Conservation (phyloP, 2,888 invertebrate genomes). For the Meiosimyza decipiens region DNA sequence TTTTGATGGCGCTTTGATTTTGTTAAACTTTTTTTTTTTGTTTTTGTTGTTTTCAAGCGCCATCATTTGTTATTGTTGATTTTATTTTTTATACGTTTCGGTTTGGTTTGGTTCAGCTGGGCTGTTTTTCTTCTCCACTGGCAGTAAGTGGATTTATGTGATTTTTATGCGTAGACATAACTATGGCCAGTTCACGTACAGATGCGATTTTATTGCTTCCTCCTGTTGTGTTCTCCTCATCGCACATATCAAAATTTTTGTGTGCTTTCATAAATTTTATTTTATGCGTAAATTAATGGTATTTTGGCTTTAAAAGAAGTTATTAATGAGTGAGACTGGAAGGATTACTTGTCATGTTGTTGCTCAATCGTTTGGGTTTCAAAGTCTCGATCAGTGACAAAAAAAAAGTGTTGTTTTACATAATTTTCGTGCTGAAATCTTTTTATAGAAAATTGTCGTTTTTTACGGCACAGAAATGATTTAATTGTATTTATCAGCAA, state of each 20-base stretch:
- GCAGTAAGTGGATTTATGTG: conserved; percentile 56
- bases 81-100: conserved; percentile 39
- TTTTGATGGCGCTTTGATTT: conserved; percentile 40
- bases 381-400: neutral
- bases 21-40: conserved; percentile 35
- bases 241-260: conserved; percentile 27
- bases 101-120: conserved; percentile 14
- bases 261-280: conserved; percentile 62
- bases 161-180: conserved; percentile 66
- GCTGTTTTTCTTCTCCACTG: conserved; percentile 20
- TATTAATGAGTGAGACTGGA: conserved; percentile 29
- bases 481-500: too few relatives aligned
- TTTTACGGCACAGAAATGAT: too few relatives aligned
- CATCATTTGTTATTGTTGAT: conserved; percentile 62
- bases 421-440: too few relatives aligned
- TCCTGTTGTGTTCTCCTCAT: conserved; percentile 20
- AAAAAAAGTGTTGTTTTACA: conserved; percentile 16
- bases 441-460: too few relatives aligned
- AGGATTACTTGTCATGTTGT: conserved; percentile 28
- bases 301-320: conserved; percentile 48
- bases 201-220: conserved; percentile 39
- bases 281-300: conserved; percentile 66
- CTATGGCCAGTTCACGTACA: conserved; percentile 53
- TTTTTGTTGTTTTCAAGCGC: conserved; percentile 56
- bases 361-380: conserved; percentile 43